Evolutionary conservation across 1,140 invertebrate species (phyloP).

Genomic region (Eueides isabella): DNA sequence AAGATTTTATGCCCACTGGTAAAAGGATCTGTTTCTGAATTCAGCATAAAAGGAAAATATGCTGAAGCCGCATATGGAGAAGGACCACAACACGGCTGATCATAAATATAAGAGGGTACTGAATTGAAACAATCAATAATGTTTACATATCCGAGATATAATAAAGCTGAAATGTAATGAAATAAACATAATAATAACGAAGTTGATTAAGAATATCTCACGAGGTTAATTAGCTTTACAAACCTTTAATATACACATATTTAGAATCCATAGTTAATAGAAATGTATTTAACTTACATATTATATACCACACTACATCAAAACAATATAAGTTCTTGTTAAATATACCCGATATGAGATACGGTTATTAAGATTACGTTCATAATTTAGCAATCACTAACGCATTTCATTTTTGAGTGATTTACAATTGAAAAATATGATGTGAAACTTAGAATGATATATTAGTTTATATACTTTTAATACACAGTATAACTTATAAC

Average conservation of each 20-base stretch:
- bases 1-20: constrained; percentile 29
- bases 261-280: constrained; percentile 11
- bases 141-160: constrained; percentile 1
- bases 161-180: constrained; percentile 30
- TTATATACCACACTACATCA: neutral
- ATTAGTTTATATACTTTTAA: neutral
- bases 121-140: constrained; percentile 2
- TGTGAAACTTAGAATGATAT: neutral
- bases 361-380: constrained; percentile 35
- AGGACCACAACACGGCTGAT: neutral
- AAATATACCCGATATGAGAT: constrained; percentile 26
- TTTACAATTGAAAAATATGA: constrained; percentile 14
- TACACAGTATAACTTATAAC: neutral
- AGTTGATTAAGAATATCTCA: neutral
- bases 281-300: constrained; percentile 8
- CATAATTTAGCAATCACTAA: constrained; percentile 27
- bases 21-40: constrained; percentile 33
- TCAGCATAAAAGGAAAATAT: constrained; percentile 16
- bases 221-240: neutral
- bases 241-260: neutral
- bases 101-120: neutral
- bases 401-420: constrained; percentile 29
- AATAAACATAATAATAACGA: neutral
- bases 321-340: neutral
- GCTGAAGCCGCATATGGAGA: neutral